phyloP scores from a whole-genome alignment of 2,797 vertebrate species.

The Sarcoramphus papa region DNA sequence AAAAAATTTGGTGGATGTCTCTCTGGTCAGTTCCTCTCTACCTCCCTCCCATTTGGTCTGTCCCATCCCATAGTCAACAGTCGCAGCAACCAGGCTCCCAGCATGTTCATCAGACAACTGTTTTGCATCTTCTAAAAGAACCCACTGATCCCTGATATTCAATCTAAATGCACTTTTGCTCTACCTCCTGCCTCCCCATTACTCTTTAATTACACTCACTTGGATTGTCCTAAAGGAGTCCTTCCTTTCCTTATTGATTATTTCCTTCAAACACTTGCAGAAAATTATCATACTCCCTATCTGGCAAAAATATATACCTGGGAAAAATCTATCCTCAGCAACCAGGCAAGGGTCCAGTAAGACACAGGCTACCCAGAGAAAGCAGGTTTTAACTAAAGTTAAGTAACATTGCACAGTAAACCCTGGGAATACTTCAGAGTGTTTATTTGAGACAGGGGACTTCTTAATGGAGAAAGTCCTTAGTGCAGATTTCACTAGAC shows the following conservation, averaged over 20 bases:
- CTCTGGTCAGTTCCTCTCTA: background rate
- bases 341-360: background rate
- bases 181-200: background rate
- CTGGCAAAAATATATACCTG: background rate
- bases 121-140: background rate
- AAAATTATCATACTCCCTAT: background rate
- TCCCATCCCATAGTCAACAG: background rate
- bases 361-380: background rate
- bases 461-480: conserved; percentile 13
- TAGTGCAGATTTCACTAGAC: background rate
- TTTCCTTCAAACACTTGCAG: background rate
- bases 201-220: background rate
- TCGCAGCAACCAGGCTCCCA: background rate
- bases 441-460: conserved; percentile 7
- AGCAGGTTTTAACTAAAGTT: conserved; percentile 22
- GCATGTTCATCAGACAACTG: background rate
- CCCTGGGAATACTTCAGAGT: background rate
- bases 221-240: background rate
- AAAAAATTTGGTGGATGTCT: background rate
- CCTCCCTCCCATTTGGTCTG: background rate
- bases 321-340: background rate
- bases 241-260: background rate
- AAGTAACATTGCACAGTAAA: background rate
- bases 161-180: background rate
- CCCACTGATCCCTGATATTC: background rate